These are phyloP conservation scores for Pogonocherus hispidulus DNA, from an alignment of 2,888 invertebrate genomes.

Conservation along the genomic window DNA sequence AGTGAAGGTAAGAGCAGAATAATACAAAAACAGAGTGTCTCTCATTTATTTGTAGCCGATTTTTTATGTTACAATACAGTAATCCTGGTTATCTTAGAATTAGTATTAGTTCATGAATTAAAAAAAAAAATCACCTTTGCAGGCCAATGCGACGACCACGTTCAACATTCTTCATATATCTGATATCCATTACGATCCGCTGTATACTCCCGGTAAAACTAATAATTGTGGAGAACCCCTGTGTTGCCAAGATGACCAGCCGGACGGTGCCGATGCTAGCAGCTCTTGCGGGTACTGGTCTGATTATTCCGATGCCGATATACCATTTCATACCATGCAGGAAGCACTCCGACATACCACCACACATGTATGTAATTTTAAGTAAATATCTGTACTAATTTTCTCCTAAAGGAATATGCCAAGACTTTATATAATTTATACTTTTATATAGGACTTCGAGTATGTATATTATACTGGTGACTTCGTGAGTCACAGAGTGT, in stretches of 20 bases:
- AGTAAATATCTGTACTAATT: too few relatives aligned
- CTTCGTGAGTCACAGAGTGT: constrained; percentile 88
- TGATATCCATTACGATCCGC: constrained; percentile 86
- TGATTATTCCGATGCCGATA: constrained; percentile 83
- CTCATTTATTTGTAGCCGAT: too few relatives aligned
- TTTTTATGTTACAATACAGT: too few relatives aligned
- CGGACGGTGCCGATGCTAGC: constrained; percentile 60
- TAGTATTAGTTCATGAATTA: too few relatives aligned
- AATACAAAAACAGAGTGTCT: too few relatives aligned
- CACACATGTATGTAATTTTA: neutral
- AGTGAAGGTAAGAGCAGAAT: neutral
- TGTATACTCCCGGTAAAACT: constrained; percentile 75
- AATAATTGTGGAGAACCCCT: constrained; percentile 81
- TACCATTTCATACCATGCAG: constrained; percentile 78
- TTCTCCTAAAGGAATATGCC: too few relatives aligned
- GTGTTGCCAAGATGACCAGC: constrained; percentile 81
- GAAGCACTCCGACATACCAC: constrained; percentile 71
- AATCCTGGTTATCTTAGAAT: too few relatives aligned
- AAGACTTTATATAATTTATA: neutral
- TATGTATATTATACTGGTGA: constrained; percentile 90
- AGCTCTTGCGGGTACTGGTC: constrained; percentile 84
- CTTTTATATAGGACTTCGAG: constrained; percentile 69
- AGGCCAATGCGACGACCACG: constrained; percentile 31
- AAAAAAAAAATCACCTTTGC: neutral
- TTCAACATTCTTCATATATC: constrained; percentile 76